Conservation (phyloP, 30 jellyfish, hydroid and myxozoan genomes). For the Hydra vulgaris region DNA sequence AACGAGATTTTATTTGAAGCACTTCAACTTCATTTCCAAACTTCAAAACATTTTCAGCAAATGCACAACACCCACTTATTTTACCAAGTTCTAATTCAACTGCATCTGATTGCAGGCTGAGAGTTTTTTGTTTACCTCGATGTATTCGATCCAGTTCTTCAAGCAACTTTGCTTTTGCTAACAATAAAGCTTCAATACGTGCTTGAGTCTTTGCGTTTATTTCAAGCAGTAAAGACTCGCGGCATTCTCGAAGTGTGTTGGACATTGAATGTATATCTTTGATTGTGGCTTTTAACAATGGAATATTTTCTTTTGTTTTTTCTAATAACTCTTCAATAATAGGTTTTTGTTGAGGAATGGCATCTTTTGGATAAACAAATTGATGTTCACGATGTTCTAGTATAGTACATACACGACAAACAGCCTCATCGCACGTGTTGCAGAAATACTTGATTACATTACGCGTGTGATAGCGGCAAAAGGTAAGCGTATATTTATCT, state of each 20-base stretch:
- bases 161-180: slow-evolving; percentile 54
- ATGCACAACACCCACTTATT: slow-evolving; percentile 69
- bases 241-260: slow-evolving; percentile 60
- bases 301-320: slow-evolving; percentile 60
- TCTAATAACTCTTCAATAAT: slow-evolving; percentile 65
- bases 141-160: slow-evolving; percentile 55
- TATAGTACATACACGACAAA: slow-evolving; percentile 92
- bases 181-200: slow-evolving; percentile 63
- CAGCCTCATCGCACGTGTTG: slow-evolving; percentile 94
- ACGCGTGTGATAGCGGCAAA: slow-evolving; percentile 83
- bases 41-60: slow-evolving; percentile 84
- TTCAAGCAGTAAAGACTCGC: slow-evolving; percentile 51
- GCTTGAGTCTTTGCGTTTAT: slow-evolving; percentile 81
- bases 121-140: slow-evolving; percentile 68
- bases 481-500: slow-evolving; percentile 80
- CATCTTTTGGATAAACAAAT: slow-evolving; percentile 93
- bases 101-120: slow-evolving; percentile 76
- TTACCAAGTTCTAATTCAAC: slow-evolving; percentile 93
- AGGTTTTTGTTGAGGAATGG: slow-evolving; percentile 80
- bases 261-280: slow-evolving; percentile 62
- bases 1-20: slow-evolving; percentile 76
- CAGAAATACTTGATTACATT: slow-evolving; percentile 92
- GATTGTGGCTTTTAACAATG: slow-evolving; percentile 47
- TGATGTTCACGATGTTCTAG: slow-evolving; percentile 96
- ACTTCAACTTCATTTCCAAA: slow-evolving; percentile 89